Conservation (phyloP, 2,113 vertebrate species). For the Planiliza haematocheilus region DNA sequence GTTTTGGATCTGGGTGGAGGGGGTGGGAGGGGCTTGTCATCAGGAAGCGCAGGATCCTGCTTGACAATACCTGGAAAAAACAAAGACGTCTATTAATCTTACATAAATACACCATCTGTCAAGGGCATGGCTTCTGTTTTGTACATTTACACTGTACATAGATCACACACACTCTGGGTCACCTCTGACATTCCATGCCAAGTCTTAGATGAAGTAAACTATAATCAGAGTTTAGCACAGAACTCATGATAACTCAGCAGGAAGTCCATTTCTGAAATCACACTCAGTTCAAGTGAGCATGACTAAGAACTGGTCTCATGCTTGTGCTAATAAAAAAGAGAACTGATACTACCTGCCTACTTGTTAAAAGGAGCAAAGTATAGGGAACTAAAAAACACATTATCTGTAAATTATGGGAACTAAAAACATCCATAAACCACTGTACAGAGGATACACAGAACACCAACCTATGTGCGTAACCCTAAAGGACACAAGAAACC, state of each 20-base stretch:
- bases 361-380: not conserved
- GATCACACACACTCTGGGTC: not conserved
- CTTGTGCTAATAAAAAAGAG: conserved; percentile 34
- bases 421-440: not conserved
- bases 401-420: not conserved
- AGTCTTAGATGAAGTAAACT: too few species aligned
- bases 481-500: not conserved
- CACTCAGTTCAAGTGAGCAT: conserved; percentile 6
- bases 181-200: not conserved
- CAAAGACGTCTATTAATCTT: conserved; percentile 35
- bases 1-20: conserved; percentile 90
- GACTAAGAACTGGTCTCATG: conserved; percentile 22
- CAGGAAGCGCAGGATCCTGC: conserved; percentile 90
- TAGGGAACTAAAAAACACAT: not conserved
- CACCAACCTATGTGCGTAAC: not conserved
- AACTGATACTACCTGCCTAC: conserved; percentile 28
- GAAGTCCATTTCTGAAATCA: not conserved
- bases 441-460: not conserved
- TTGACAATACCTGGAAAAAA: conserved; percentile 92
- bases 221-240: too few species aligned
- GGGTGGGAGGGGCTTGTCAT: conserved; percentile 84
- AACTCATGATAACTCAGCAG: not conserved
- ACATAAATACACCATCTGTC: conserved; percentile 14
- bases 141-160: conserved; percentile 1
- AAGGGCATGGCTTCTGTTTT: not conserved